These are phyloP conservation scores for Congeria kusceri DNA, from an alignment of 2,888 invertebrate species.

Conservation along the genomic window DNA sequence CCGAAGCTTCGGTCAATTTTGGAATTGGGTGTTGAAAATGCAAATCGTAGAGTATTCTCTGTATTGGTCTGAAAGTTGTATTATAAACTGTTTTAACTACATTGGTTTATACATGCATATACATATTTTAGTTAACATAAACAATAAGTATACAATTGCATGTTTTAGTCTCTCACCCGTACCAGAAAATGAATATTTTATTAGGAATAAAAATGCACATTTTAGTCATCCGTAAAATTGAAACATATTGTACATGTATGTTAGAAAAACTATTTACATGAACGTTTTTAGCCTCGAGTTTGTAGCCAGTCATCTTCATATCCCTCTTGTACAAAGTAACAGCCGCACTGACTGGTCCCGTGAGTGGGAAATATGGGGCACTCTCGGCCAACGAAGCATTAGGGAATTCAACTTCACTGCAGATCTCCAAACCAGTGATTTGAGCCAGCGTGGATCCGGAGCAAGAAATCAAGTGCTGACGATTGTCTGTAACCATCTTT, in stretches of 20 bases:
- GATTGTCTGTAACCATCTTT: conserved; percentile 88
- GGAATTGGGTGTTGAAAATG: conserved; percentile 94
- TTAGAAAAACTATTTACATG: conserved; percentile 65
- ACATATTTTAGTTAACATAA: no score
- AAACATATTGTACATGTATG: no score
- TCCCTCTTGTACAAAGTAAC: conserved; percentile 81
- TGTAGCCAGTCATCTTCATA: conserved; percentile 77
- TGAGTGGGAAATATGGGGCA: conserved; percentile 85
- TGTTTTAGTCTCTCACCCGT: no score
- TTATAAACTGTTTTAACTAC: no score
- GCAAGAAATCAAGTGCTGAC: conserved; percentile 87
- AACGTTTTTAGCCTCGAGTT: conserved; percentile 75
- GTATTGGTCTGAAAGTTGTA: conserved; percentile 62
- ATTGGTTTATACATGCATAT: no score
- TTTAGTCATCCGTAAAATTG: no score
- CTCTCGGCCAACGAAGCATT: conserved; percentile 88
- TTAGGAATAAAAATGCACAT: no score
- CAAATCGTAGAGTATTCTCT: conserved; percentile 61
- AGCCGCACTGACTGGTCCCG: conserved; percentile 76
- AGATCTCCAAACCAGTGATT: conserved; percentile 93
- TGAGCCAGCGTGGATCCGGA: conserved; percentile 87
- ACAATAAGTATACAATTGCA: no score
- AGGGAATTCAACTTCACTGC: conserved; percentile 89
- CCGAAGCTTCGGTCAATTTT: conserved; percentile 89
- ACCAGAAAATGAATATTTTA: no score